These are phyloP conservation scores for Pterostichus madidus DNA, from an alignment of 2,888 invertebrate genomes.

Conservation along the genomic window DNA sequence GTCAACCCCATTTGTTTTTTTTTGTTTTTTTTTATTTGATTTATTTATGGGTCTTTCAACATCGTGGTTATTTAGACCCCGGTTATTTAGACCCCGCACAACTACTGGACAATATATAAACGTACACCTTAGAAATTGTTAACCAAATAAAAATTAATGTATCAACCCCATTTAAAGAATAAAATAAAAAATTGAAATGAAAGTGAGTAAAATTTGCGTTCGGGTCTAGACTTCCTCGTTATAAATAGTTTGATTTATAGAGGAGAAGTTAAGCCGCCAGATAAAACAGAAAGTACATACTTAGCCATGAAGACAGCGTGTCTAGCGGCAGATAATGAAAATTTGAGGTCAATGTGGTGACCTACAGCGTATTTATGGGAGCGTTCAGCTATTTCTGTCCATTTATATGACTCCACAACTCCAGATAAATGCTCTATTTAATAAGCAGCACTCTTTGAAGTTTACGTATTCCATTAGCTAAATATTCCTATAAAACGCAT, in stretches of 20 bases:
- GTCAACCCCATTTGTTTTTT: too few relatives aligned
- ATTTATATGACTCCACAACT: slow-evolving; percentile 45
- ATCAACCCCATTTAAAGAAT: too few relatives aligned
- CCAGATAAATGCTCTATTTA: slow-evolving; percentile 55
- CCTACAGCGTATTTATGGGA: slow-evolving; percentile 53
- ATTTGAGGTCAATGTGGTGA: slow-evolving; percentile 55
- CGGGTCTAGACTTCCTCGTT: not conserved
- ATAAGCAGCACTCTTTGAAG: slow-evolving; percentile 47
- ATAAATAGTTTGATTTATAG: slow-evolving; percentile 49
- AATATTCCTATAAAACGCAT: slow-evolving; percentile 49
- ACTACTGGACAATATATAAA: too few relatives aligned
- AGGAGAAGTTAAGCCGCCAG: not conserved
- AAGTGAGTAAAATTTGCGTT: too few relatives aligned
- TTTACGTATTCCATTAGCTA: slow-evolving; percentile 58
- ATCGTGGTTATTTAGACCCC: too few relatives aligned
- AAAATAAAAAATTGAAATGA: too few relatives aligned
- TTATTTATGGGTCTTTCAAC: too few relatives aligned
- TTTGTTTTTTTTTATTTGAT: too few relatives aligned
- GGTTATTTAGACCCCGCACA: too few relatives aligned
- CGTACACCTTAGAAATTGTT: too few relatives aligned
- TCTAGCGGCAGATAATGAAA: slow-evolving; percentile 50
- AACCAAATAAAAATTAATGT: too few relatives aligned
- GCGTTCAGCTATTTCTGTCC: slow-evolving; percentile 53
- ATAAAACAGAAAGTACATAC: slow-evolving; percentile 38
- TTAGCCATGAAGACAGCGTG: slow-evolving; percentile 17